These are phyloP conservation scores for Phoenicopterus ruber DNA, from an alignment of 2,113 vertebrate species.

Conservation along the genomic window DNA sequence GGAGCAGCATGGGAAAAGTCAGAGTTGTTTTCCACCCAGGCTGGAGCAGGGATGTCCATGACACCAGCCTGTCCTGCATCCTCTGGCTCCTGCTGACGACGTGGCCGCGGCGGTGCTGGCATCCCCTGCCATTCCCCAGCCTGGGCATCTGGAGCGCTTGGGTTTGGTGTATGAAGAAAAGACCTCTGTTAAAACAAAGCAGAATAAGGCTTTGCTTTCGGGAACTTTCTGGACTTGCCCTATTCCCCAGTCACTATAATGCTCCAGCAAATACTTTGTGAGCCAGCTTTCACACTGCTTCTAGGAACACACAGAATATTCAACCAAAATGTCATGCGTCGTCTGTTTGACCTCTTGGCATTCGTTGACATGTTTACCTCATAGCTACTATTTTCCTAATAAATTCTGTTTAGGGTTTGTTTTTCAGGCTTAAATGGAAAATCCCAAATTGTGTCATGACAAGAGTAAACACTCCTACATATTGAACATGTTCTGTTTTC, in stretches of 20 bases:
- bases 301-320: conserved; percentile 55
- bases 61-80: neutral
- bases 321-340: neutral
- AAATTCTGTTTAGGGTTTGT: conserved; percentile 45
- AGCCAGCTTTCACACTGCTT: conserved; percentile 50
- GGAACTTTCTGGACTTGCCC: neutral
- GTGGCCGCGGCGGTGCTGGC: accelerated
- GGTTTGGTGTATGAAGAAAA: neutral
- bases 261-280: neutral
- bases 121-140: neutral
- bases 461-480: conserved; percentile 57
- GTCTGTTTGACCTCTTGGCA: conserved; percentile 42
- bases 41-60: neutral
- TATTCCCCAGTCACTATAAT: neutral
- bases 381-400: conserved; percentile 61
- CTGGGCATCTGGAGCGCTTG: neutral
- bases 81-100: accelerated
- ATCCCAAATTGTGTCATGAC: conserved; percentile 55
- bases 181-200: neutral
- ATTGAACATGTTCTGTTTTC: conserved; percentile 52
- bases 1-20: neutral
- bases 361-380: conserved; percentile 32
- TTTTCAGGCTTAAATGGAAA: conserved; percentile 59
- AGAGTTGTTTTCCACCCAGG: neutral
- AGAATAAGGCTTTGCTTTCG: conserved; percentile 26